Conservation (phyloP, 2,797 vertebrate species). For the Xerus rutilus region DNA sequence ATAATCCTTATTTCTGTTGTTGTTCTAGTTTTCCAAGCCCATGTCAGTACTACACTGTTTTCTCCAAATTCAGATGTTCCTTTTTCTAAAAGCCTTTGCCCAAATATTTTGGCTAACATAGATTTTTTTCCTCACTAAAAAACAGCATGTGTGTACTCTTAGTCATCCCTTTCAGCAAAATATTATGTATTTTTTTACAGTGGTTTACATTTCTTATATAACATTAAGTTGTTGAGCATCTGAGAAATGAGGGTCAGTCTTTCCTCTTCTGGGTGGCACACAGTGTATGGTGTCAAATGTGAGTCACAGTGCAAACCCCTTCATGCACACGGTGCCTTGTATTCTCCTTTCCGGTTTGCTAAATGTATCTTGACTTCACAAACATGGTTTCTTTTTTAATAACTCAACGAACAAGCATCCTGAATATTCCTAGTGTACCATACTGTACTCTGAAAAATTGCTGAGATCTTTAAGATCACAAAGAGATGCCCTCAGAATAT, state of each 20-base stretch:
- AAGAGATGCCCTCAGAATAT: slow-evolving; percentile 28
- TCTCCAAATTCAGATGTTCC: neutral
- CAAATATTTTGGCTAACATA: neutral
- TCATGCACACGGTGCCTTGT: neutral
- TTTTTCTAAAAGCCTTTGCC: neutral
- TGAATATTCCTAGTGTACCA: neutral
- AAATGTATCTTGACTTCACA: slow-evolving; percentile 12
- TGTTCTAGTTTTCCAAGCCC: neutral
- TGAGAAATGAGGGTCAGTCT: neutral
- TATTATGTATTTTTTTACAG: neutral
- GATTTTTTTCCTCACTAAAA: neutral
- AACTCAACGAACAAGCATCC: slow-evolving; percentile 10
- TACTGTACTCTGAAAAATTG: neutral
- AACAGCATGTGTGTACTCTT: neutral
- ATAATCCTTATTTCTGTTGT: neutral
- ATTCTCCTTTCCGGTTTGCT: neutral
- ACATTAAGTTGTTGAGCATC: neutral
- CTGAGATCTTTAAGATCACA: slow-evolving; percentile 11
- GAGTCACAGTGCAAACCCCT: neutral
- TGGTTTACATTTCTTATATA: neutral
- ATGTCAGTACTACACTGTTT: neutral
- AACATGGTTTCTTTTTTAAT: neutral
- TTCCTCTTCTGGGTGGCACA: neutral
- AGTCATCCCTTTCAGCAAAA: slow-evolving; percentile 13
- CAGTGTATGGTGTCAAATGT: fast-evolving